phyloP scores from a whole-genome alignment of 1,140 invertebrate species.

The Ostrea edulis region DNA sequence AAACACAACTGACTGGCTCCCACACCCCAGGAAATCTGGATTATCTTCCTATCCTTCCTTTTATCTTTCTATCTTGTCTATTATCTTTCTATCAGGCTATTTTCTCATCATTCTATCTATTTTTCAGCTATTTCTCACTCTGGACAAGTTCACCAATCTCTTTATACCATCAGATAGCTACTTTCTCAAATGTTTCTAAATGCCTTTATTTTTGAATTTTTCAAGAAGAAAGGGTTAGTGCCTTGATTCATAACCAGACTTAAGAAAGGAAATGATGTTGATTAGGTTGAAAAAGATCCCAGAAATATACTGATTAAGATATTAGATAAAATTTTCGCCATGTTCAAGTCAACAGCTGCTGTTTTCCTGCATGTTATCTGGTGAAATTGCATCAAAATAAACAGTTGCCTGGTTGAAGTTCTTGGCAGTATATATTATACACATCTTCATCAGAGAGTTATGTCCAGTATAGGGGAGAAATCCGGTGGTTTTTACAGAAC shows the following conservation, averaged over 20 bases:
- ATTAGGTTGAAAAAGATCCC: constrained; percentile 18
- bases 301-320: constrained; percentile 18
- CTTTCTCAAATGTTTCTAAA: neutral
- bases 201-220: neutral
- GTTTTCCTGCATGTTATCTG: constrained; percentile 1
- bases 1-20: constrained; percentile 4
- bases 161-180: neutral
- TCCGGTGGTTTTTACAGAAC: too few relatives aligned
- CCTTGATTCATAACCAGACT: constrained; percentile 16
- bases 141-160: neutral
- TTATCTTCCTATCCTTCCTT: constrained; percentile 10
- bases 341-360: constrained; percentile 28
- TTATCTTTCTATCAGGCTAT: constrained; percentile 28
- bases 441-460: neutral
- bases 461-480: too few relatives aligned
- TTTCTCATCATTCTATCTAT: constrained; percentile 21
- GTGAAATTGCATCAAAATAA: constrained; percentile 30
- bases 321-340: constrained; percentile 13
- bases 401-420: neutral
- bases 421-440: neutral
- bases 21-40: neutral
- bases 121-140: neutral
- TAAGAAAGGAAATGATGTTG: constrained; percentile 32
- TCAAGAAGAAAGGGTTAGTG: neutral
- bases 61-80: constrained; percentile 5